Percentiles rank a stretch among this genome's conserved stretches.
Conservation (phyloP, 2,888 invertebrate genomes). For the Stomorhina lunata region DNA sequence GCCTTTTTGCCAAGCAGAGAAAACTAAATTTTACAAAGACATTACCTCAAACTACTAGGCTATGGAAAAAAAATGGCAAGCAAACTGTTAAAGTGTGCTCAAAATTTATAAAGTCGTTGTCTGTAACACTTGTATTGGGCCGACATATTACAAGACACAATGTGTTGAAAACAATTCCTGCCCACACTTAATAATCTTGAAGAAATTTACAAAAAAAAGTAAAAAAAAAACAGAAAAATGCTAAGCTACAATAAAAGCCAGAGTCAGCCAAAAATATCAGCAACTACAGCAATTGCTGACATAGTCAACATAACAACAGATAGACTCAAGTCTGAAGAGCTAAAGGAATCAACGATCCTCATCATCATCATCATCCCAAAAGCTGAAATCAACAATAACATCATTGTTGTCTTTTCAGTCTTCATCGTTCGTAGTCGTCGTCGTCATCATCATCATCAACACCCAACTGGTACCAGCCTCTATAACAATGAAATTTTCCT, state of each 20-base stretch:
- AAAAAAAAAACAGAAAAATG: slow-evolving; percentile 50
- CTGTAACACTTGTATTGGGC: slow-evolving; percentile 61
- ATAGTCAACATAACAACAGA: slow-evolving; percentile 71
- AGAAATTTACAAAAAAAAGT: slow-evolving; percentile 53
- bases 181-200: slow-evolving; percentile 65
- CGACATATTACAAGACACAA: slow-evolving; percentile 66
- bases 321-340: too few relatives aligned
- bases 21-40: slow-evolving; percentile 8
- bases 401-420: slow-evolving; percentile 1
- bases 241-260: slow-evolving; percentile 16
- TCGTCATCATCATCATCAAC: slow-evolving; percentile 58
- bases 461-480: slow-evolving; percentile 52
- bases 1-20: too few relatives aligned
- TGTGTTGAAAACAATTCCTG: slow-evolving; percentile 66
- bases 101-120: slow-evolving; percentile 64
- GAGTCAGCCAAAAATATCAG: slow-evolving; percentile 56
- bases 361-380: slow-evolving; percentile 34
- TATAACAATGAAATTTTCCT: slow-evolving; percentile 24
- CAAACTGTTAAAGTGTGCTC: slow-evolving; percentile 55
- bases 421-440: neutral
- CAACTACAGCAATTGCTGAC: slow-evolving; percentile 71
- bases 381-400: slow-evolving; percentile 49
- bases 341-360: slow-evolving; percentile 45
- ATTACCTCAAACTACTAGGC: too few relatives aligned
- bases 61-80: too few relatives aligned